These are phyloP conservation scores for Pristis pectinata DNA, from an alignment of 2,797 vertebrate species.

Conservation along the genomic window DNA sequence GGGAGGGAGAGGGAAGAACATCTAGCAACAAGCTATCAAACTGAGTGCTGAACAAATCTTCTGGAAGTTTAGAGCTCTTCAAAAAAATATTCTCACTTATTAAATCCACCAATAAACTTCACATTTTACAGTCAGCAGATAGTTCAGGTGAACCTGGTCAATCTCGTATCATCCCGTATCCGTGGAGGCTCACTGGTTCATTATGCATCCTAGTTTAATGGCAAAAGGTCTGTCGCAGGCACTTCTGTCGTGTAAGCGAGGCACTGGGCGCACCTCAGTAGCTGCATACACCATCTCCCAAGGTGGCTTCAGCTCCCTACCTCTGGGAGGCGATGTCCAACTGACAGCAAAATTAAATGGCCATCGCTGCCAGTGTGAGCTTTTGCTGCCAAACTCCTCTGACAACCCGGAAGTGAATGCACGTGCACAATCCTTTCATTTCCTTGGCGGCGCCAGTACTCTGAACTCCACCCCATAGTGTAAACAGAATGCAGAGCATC, in stretches of 20 bases:
- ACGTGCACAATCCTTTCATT: not conserved
- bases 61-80: not conserved
- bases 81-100: not conserved
- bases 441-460: not conserved
- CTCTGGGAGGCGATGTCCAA: not conserved
- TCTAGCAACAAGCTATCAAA: slow-evolving; percentile 10
- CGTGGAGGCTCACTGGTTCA: not conserved
- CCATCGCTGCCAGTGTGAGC: not conserved
- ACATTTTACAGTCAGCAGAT: not conserved
- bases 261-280: not conserved
- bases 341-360: not conserved
- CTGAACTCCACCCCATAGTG: not conserved
- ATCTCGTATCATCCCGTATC: not conserved
- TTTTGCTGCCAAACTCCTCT: not conserved
- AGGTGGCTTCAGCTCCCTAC: not conserved
- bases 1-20: not conserved
- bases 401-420: not conserved
- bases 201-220: not conserved
- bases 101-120: not conserved
- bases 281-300: not conserved
- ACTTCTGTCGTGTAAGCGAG: not conserved
- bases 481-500: not conserved
- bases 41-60: not conserved
- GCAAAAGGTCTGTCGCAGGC: not conserved
- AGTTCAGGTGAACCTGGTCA: not conserved